Evolutionary conservation across 2,797 vertebrate genomes (phyloP).

Genomic region (Urophycis tenuis): DNA sequence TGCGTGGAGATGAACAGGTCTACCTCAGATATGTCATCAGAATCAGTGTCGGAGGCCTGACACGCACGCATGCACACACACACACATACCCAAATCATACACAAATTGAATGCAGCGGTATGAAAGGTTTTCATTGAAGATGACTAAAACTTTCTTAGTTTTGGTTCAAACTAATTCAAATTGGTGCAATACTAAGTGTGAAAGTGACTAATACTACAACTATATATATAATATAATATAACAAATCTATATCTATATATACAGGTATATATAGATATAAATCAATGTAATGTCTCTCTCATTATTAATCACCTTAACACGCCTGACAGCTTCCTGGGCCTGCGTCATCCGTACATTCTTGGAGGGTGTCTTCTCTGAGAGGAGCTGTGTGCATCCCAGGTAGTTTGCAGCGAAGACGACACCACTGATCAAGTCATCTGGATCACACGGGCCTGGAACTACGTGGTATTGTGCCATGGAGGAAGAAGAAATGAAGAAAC

Average conservation of each 20-base stretch:
- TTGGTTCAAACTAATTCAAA: not conserved
- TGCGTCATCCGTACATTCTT: constrained; percentile 99
- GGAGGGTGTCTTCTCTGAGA: constrained; percentile 95
- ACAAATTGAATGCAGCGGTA: not conserved
- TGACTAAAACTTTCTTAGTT: not conserved
- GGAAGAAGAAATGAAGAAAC: not conserved
- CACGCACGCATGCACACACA: not conserved
- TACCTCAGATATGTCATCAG: constrained; percentile 85
- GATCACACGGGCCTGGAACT: constrained; percentile 97
- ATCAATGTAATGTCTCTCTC: not conserved
- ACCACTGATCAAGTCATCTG: constrained; percentile 94
- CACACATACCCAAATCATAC: not conserved
- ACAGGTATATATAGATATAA: not conserved
- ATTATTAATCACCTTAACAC: constrained; percentile 97
- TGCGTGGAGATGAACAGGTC: constrained; percentile 89
- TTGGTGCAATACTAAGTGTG: constrained; percentile 8
- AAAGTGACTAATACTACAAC: not conserved
- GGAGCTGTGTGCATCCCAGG: constrained; percentile 91
- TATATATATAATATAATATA: constrained; percentile 5
- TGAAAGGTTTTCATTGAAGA: not conserved
- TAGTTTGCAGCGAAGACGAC: constrained; percentile 98
- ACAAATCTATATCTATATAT: not conserved
- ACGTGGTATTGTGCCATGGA: not conserved
- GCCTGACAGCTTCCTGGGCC: constrained; percentile 93
- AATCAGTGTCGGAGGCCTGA: constrained; percentile 83